Conservation (phyloP, 1,140 invertebrate species). For the Apis cerana region DNA sequence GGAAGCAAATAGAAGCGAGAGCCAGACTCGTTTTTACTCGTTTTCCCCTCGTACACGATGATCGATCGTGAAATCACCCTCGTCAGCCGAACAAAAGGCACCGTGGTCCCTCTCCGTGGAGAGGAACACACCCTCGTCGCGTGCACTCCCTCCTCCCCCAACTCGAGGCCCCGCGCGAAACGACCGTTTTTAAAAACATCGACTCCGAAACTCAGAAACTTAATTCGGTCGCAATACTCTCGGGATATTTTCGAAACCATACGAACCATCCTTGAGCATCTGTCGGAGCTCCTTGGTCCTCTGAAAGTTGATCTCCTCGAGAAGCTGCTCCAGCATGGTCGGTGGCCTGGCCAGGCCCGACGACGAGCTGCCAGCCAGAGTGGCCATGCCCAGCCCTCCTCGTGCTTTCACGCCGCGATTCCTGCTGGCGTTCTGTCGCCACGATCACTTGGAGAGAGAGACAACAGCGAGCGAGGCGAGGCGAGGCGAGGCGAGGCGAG, state of each 20-base stretch:
- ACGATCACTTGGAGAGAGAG: background rate
- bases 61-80: constrained; percentile 49
- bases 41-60: constrained; percentile 11
- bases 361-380: constrained; percentile 71
- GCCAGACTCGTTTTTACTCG: background rate
- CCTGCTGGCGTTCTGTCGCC: constrained; percentile 18
- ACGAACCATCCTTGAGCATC: constrained; percentile 90
- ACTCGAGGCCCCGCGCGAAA: background rate
- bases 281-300: constrained; percentile 94
- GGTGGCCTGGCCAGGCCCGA: constrained; percentile 84
- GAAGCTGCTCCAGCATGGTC: constrained; percentile 90
- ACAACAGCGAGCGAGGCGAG: too few species aligned
- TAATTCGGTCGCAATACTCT: too few species aligned
- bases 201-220: too few species aligned
- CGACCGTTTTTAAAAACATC: too few species aligned
- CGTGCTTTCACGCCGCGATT: constrained; percentile 1
- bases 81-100: constrained; percentile 21
- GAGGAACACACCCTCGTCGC: constrained; percentile 25
- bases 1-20: background rate
- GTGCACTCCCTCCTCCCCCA: background rate
- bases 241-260: background rate
- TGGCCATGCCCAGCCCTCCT: constrained; percentile 66
- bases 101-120: background rate
- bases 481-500: background rate
- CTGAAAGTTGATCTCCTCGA: constrained; percentile 95